Percentiles rank a stretch among this genome's conserved stretches.
Evolutionary conservation across 2,113 vertebrate species (phyloP).

Genomic region (Sus scrofa): DNA sequence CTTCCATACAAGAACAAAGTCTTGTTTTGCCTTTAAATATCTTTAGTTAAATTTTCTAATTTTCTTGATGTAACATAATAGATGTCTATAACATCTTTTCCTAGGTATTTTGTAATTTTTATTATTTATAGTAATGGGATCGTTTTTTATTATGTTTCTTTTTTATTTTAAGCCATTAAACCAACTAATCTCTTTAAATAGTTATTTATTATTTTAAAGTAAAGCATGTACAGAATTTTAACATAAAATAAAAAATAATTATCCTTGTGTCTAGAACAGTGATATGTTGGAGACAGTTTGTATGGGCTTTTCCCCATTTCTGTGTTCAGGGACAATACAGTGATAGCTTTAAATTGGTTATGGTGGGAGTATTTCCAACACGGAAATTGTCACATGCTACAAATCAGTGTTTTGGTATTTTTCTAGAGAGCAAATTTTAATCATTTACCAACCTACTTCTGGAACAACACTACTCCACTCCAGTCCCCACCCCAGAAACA

Average conservation of each 20-base stretch:
- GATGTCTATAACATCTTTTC: background rate
- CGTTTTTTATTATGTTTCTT: background rate
- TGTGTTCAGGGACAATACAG: background rate
- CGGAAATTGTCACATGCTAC: background rate
- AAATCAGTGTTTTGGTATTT: background rate
- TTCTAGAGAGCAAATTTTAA: background rate
- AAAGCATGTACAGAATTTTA: background rate
- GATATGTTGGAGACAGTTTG: background rate
- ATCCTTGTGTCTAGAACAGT: background rate
- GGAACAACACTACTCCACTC: background rate
- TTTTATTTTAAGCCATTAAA: background rate
- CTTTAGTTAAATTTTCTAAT: background rate
- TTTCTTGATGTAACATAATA: background rate
- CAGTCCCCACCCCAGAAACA: background rate
- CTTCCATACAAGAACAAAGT: background rate
- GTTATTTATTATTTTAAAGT: slow-evolving; percentile 21
- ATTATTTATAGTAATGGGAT: background rate
- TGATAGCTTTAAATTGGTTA: background rate
- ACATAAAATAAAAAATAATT: background rate
- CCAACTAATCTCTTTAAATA: background rate
- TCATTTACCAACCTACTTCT: background rate
- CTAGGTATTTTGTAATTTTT: background rate
- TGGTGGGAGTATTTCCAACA: background rate
- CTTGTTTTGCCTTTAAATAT: background rate
- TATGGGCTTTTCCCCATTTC: background rate